Base-by-base conservation (phyloP, 2,888 invertebrate species). In the Acleris sparsana region DNA sequence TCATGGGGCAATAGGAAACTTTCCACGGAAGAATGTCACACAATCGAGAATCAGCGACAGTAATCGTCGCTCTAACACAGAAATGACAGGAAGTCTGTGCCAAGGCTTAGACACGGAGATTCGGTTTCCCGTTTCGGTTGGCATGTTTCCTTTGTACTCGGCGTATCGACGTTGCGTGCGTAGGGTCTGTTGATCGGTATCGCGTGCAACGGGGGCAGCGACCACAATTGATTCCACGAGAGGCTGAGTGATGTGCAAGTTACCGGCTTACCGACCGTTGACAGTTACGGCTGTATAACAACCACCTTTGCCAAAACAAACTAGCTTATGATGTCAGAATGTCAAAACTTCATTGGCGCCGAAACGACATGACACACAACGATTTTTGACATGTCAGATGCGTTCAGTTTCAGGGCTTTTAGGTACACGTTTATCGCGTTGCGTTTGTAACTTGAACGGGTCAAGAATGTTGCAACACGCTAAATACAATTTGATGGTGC, bases 131-230 rank as follows among this genome's bases (percentile, higher is more conserved):
- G 81, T 83, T 78, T 79, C 79, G 83, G 84, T 82, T 78, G 84
- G 85, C 74, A 76, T 77, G 83, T 85, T 86, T 86, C 84, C 84
- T 86, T 86, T 85, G 87, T 87, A 67, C 69, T 70, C 65, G 69
- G 74, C 71, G 74, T 82, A 65, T 65, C 79, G 83, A 76, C 75
- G 77, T 86, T 80, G 90, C 90, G 90, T 89, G 87, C 85, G 85
- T 82, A 79, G 83, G 83, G 85, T 78, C 82, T 71, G 79, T 77
- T 84, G 89, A 89, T 89, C 85, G 88, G 88, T 80, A 83, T 92
- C 85, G 92, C 92, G 91, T 92, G 92, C 78, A 75, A 71, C 76
- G 85, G 80, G 86, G 85, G 82, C 86, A 84, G 80, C 86, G 86
- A 82, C 86, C 86, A 85, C 88, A 86, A 86, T 89, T 89, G 88